These are phyloP conservation scores for Agrenia bidenticulata DNA, from an alignment of 2,888 invertebrate species.

Conservation along the genomic window DNA sequence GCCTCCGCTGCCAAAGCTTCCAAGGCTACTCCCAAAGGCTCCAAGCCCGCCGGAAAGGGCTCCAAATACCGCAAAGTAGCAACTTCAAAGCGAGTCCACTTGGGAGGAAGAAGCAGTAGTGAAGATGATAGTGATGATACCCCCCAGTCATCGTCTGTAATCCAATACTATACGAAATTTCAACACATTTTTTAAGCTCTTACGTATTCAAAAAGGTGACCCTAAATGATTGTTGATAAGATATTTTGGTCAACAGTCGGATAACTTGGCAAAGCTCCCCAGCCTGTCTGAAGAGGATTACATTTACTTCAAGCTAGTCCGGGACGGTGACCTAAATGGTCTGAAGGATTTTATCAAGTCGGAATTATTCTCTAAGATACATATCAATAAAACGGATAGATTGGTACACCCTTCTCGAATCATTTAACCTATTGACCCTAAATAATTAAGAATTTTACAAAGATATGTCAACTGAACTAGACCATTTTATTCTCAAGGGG, in stretches of 20 bases:
- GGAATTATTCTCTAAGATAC: slow-evolving; percentile 6
- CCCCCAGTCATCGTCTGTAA: not conserved
- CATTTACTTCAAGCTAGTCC: slow-evolving; percentile 26
- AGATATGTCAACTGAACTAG: no score
- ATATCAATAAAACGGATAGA: slow-evolving; percentile 27
- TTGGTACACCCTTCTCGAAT: not conserved
- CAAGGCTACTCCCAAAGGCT: no score
- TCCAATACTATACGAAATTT: no score
- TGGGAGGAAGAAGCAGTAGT: not conserved
- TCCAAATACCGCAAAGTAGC: no score
- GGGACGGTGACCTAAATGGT: slow-evolving; percentile 7
- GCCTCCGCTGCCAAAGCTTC: no score
- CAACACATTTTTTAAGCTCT: no score
- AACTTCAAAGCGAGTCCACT: no score
- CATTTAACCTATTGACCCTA: not conserved
- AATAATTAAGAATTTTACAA: no score
- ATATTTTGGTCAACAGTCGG: slow-evolving; percentile 2
- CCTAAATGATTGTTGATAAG: no score
- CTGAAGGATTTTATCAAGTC: slow-evolving; percentile 16
- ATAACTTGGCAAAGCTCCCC: slow-evolving; percentile 18
- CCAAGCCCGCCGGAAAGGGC: no score
- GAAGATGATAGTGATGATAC: not conserved
- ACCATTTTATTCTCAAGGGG: slow-evolving; percentile 27
- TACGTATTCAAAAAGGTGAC: no score
- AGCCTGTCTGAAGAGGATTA: slow-evolving; percentile 19